A percentile compares a stretch with the other conserved stretches of the same genome.
Conservation (phyloP, 2,113 vertebrate genomes). For the Nerophis lumbriciformis region DNA sequence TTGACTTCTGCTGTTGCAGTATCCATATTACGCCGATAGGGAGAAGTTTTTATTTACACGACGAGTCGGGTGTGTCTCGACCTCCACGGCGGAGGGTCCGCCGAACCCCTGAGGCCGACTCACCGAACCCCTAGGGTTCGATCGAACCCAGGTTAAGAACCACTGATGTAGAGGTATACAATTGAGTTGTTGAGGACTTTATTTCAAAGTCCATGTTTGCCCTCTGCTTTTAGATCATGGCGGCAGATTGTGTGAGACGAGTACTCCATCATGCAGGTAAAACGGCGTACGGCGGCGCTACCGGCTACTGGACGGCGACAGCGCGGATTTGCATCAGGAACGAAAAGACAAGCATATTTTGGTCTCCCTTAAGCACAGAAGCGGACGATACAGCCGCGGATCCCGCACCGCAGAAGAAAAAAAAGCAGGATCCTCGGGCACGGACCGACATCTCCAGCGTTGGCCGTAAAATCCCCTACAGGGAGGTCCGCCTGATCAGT, state of each 20-base stretch:
- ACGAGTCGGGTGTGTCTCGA: too few relatives aligned
- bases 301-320: slow-evolving; percentile 7
- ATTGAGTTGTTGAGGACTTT: background rate
- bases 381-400: slow-evolving; percentile 33
- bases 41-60: too few relatives aligned
- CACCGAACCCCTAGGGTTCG: too few relatives aligned
- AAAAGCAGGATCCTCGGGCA: slow-evolving; percentile 44
- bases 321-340: slow-evolving; percentile 1
- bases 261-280: slow-evolving; percentile 31
- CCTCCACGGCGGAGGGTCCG: too few relatives aligned
- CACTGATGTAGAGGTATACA: too few relatives aligned
- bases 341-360: background rate
- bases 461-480: slow-evolving; percentile 81
- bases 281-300: background rate
- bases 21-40: too few relatives aligned
- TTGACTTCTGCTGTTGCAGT: too few relatives aligned
- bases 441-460: slow-evolving; percentile 60
- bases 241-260: slow-evolving; percentile 54
- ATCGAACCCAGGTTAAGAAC: too few relatives aligned
- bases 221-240: slow-evolving; percentile 53
- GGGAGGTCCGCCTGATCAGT: slow-evolving; percentile 73
- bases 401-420: slow-evolving; percentile 43
- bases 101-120: too few relatives aligned
- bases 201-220: background rate
- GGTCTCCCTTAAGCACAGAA: slow-evolving; percentile 55